These are phyloP conservation scores for Platycercus adscitus DNA, from an alignment of 2,113 vertebrate genomes.

Conservation along the genomic window DNA sequence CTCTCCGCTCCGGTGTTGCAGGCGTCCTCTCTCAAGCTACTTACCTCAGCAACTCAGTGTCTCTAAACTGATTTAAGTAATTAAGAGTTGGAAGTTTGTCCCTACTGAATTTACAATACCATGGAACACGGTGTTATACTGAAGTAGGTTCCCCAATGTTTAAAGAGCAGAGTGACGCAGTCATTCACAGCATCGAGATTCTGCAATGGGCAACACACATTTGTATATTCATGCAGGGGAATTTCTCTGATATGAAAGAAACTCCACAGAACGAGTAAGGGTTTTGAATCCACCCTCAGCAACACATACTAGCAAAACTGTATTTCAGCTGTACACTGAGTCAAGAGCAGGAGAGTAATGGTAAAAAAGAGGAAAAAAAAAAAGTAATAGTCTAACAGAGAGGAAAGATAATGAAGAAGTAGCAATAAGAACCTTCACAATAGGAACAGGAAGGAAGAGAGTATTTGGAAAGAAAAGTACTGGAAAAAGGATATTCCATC, in stretches of 20 bases:
- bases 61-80: not conserved
- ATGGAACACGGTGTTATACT: not conserved
- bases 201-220: not conserved
- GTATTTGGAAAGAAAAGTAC: not conserved
- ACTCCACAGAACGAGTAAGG: not conserved
- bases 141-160: not conserved
- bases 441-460: not conserved
- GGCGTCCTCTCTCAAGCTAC: too few species aligned
- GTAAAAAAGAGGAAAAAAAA: not conserved
- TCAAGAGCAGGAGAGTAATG: not conserved
- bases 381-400: not conserved
- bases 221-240: not conserved
- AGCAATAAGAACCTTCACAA: not conserved
- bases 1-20: too few species aligned
- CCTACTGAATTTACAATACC: not conserved
- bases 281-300: not conserved
- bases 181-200: not conserved
- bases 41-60: too few species aligned
- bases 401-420: not conserved
- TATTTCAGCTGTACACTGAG: not conserved
- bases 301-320: not conserved
- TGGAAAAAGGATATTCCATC: not conserved
- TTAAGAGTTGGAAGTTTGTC: not conserved
- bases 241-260: not conserved
- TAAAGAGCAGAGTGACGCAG: not conserved